Evolutionary conservation across 2,113 vertebrate species (phyloP).

Genomic region (Motacilla tschutschensis): DNA sequence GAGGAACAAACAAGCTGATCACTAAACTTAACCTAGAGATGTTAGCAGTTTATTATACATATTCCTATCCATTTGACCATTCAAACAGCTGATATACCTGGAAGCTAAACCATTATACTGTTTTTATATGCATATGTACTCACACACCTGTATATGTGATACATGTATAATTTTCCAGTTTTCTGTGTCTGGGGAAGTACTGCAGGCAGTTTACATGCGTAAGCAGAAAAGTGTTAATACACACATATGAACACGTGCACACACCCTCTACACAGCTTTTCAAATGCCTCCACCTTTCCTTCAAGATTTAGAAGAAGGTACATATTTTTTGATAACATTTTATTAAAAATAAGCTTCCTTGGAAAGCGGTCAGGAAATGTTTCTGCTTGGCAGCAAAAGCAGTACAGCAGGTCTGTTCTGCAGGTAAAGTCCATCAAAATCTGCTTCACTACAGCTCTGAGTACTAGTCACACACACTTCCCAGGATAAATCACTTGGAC

Average conservation of each 20-base stretch:
- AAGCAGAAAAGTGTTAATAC: neutral
- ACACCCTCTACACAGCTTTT: neutral
- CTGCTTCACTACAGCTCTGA: conserved; percentile 22
- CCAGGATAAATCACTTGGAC: conserved; percentile 7
- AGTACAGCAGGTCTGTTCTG: neutral
- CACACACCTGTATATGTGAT: rapidly evolving
- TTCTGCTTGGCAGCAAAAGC: conserved; percentile 50
- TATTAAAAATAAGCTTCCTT: conserved; percentile 59
- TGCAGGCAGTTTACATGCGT: neutral
- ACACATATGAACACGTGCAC: neutral
- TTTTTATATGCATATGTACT: neutral
- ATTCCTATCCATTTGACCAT: neutral
- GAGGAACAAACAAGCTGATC: neutral
- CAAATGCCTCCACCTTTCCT: neutral
- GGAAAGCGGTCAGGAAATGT: conserved; percentile 32
- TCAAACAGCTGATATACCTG: conserved; percentile 11
- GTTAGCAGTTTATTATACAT: neutral
- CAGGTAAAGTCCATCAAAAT: conserved; percentile 29
- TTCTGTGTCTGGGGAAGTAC: neutral
- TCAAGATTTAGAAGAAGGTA: conserved; percentile 46
- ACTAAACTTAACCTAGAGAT: neutral
- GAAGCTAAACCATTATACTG: neutral
- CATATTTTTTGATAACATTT: conserved; percentile 42
- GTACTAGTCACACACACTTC: neutral
- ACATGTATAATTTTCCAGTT: neutral